Conservation (phyloP, 2,113 vertebrate species). For the Nesoenas mayeri region DNA sequence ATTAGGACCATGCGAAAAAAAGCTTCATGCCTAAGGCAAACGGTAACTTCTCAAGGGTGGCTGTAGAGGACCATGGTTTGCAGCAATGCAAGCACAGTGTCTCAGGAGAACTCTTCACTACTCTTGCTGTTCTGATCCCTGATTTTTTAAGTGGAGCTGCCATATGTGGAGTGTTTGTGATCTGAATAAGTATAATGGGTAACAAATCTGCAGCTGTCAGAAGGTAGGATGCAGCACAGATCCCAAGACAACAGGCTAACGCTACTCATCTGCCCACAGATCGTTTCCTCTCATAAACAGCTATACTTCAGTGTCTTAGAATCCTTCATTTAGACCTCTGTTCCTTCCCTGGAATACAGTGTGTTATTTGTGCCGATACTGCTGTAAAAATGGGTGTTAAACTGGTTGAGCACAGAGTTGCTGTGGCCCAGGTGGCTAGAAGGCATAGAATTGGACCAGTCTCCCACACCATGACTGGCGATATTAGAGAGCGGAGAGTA, state of each 20-base stretch:
- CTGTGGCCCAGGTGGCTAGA: conserved; percentile 81
- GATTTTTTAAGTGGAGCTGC: neutral
- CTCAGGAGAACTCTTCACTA: neutral
- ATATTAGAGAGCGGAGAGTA: conserved; percentile 84
- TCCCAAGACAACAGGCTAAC: neutral
- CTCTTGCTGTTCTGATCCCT: neutral
- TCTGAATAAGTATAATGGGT: neutral
- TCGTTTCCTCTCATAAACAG: neutral
- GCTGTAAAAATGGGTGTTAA: conserved; percentile 89
- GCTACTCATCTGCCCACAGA: neutral
- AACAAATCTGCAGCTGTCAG: neutral
- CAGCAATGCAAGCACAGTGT: neutral
- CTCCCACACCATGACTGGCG: conserved; percentile 74
- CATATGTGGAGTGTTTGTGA: neutral
- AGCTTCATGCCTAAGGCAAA: neutral
- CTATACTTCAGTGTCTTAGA: neutral
- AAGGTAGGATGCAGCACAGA: neutral
- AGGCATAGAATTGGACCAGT: conserved; percentile 81
- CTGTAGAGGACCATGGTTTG: neutral
- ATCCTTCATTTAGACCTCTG: conserved; percentile 82
- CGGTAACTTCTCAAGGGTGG: neutral
- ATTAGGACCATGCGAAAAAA: neutral
- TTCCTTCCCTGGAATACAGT: conserved; percentile 89
- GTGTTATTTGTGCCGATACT: conserved; percentile 76
- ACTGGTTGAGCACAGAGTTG: conserved; percentile 87